Conservation (phyloP, 2,113 vertebrate species). For the Aix galericulata region DNA sequence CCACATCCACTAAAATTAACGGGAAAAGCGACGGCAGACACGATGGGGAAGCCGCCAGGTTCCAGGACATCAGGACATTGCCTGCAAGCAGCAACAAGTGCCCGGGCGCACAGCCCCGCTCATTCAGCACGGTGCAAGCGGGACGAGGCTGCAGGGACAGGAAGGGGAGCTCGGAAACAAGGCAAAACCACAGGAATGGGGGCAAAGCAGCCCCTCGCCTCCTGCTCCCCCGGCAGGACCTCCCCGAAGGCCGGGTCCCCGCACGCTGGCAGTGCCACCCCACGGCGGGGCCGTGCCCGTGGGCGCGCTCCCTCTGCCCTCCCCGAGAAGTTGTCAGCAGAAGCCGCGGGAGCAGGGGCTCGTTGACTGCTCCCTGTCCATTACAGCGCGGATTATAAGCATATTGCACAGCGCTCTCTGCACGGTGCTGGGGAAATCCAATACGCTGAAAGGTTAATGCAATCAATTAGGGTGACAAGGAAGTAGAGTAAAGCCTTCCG, state of each 20-base stretch:
- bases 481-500: slow-evolving; percentile 98
- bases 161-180: not conserved
- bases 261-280: no score
- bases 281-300: not conserved
- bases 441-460: slow-evolving; percentile 99
- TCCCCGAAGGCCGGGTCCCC: not conserved
- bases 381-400: slow-evolving; percentile 98
- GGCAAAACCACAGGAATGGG: not conserved
- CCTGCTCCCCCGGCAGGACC: not conserved
- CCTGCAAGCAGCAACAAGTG: slow-evolving; percentile 10
- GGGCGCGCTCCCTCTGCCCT: not conserved
- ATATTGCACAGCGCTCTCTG: slow-evolving; percentile 97
- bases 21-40: not conserved
- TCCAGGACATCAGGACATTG: not conserved
- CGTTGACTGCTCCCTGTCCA: slow-evolving; percentile 98
- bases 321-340: slow-evolving; percentile 69
- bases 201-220: not conserved
- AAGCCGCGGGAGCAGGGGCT: slow-evolving; percentile 84
- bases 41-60: not conserved
- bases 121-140: not conserved
- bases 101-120: not conserved
- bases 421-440: slow-evolving; percentile 99
- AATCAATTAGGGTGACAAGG: slow-evolving; percentile 99
- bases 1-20: not conserved
- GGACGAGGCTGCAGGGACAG: not conserved